Percentiles rank a stretch among this genome's conserved stretches.
phyloP scores from a whole-genome alignment of 2,888 invertebrate genomes.

The Brachypalpus laphriformis region DNA sequence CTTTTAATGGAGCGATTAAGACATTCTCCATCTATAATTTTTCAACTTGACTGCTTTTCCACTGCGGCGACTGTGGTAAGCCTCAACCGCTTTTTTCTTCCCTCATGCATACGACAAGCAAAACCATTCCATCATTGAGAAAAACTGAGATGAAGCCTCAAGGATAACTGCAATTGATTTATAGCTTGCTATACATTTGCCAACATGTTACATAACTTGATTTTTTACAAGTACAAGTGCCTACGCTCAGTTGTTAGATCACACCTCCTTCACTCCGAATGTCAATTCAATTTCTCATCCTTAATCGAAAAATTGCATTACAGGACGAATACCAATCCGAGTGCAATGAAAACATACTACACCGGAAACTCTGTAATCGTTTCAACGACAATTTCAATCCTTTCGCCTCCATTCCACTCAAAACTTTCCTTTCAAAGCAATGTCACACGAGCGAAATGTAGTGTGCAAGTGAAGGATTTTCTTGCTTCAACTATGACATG shows the following conservation, averaged over 20 bases:
- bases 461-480: constrained; percentile 62
- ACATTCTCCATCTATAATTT: too few relatives aligned
- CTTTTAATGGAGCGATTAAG: too few relatives aligned
- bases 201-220: neutral
- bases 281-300: constrained; percentile 58
- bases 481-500: constrained; percentile 13
- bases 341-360: constrained; percentile 71
- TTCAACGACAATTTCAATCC: constrained; percentile 39
- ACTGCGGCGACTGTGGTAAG: too few relatives aligned
- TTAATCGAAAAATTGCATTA: constrained; percentile 72
- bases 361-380: constrained; percentile 47
- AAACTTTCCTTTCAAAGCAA: constrained; percentile 37
- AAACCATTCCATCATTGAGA: too few relatives aligned
- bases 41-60: too few relatives aligned
- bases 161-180: neutral
- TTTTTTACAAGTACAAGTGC: neutral
- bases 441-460: constrained; percentile 43
- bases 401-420: constrained; percentile 4
- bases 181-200: neutral
- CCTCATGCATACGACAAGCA: too few relatives aligned
- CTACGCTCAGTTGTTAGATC: neutral
- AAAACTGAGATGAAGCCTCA: neutral
- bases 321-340: constrained; percentile 69
- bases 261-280: constrained; percentile 32
- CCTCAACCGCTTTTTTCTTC: too few relatives aligned